Evolutionary conservation across 2,113 vertebrate species (phyloP), one percentile per base, ranked within the genome.

Genomic region (Talpa occidentalis): DNA sequence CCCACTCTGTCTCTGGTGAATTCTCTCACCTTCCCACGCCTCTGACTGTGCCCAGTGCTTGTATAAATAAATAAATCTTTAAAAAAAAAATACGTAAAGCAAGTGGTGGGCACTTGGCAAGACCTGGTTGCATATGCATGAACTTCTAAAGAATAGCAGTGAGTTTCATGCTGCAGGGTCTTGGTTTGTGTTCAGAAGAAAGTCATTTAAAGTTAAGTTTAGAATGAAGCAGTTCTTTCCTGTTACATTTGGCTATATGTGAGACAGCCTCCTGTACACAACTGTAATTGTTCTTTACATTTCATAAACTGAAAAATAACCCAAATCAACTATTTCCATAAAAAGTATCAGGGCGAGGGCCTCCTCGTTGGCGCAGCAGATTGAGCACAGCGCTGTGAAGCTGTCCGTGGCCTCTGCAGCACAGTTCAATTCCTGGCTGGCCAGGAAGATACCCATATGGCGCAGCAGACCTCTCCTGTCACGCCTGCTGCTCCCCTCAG

Each of bases 161-260:
- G 59, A 70, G 14, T 28, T 35, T 72, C 67, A 56, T 30, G 35
- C 49, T 62, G 5, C 92, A 10, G 2, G 37, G 37, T 73, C 30
- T 77, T 76, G 35, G n/a, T 84, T 92, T 40, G n/a, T 67, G 92
- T 92, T 62, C 40, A 92, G 59, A 59, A 90, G 59, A 24, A 49
- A 66, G 40, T 69, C 14, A 30, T 69, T 69, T 88, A 69, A 93
- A 89, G 40, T 66, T 44, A 80, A 30, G 56, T 56, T 88, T 62
- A 62, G 62, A 81, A 74, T 72, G 8, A 16, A 70, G 32, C 56
- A 37, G 5, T 64, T 79, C 5, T 60, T 60, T 74, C 26, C 35
- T 21, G 3, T 40, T 62, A 54, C 6, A 69, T 80, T 72, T 70
- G 37, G 19, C 14, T 69, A 24, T 54, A 42, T 80, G 37, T 73